These are phyloP conservation scores for Bombylius discolor DNA, from an alignment of 2,888 invertebrate genomes.

Conservation along the genomic window DNA sequence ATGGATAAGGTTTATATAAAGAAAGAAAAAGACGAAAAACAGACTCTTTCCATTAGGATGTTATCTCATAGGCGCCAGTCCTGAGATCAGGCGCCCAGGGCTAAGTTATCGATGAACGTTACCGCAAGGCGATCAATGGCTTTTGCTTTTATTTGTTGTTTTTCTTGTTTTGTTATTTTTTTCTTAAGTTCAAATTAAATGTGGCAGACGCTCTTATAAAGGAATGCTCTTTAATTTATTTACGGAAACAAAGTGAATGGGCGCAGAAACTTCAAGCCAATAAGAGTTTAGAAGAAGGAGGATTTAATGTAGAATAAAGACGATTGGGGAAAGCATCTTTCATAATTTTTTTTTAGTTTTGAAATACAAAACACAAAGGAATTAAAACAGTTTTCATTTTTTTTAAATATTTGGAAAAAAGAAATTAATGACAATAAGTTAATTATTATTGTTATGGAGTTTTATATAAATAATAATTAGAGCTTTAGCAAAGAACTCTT, in stretches of 20 bases:
- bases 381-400: no score
- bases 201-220: background rate
- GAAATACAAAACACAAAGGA: no score
- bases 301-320: background rate
- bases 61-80: conserved; percentile 16
- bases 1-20: background rate
- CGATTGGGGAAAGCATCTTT: no score
- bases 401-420: no score
- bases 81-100: background rate
- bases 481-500: no score
- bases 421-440: no score
- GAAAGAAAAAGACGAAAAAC: conserved; percentile 9
- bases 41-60: conserved; percentile 18
- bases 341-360: no score
- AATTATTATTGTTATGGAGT: no score
- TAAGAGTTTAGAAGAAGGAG: background rate
- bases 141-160: background rate
- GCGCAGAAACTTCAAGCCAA: background rate
- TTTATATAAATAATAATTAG: no score
- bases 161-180: background rate
- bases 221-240: background rate
- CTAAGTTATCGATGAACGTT: background rate
- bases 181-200: no score
- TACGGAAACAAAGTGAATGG: background rate
- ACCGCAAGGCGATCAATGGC: background rate